These are phyloP conservation scores for Ceratitis capitata DNA, from an alignment of 1,140 invertebrate genomes.

Conservation along the genomic window DNA sequence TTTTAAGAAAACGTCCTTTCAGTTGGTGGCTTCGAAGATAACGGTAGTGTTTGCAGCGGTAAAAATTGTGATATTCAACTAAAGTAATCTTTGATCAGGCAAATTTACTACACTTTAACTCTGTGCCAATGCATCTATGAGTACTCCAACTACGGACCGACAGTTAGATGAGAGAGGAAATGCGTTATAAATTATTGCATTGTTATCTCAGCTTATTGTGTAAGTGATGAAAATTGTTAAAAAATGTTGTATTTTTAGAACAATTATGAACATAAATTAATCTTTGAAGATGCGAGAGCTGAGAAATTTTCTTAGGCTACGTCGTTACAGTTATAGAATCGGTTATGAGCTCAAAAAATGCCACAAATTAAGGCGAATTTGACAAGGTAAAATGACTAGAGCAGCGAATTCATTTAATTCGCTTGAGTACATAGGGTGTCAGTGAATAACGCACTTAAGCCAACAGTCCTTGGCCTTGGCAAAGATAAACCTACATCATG, in stretches of 20 bases:
- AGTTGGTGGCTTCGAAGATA: not conserved
- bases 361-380: too few relatives aligned
- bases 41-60: not conserved
- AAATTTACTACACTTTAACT: not conserved
- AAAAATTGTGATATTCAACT: not conserved
- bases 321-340: too few relatives aligned
- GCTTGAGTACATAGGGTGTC: too few relatives aligned
- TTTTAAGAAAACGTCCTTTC: not conserved
- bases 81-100: not conserved
- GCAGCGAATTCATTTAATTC: too few relatives aligned
- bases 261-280: not conserved
- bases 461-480: too few relatives aligned
- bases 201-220: constrained; percentile 5
- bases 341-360: too few relatives aligned
- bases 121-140: not conserved
- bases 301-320: not conserved
- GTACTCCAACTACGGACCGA: not conserved
- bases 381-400: too few relatives aligned
- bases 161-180: not conserved
- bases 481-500: too few relatives aligned
- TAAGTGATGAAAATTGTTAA: constrained; percentile 18
- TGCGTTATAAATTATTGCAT: constrained; percentile 40
- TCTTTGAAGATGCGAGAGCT: not conserved
- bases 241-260: not conserved
- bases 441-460: too few relatives aligned